A percentile compares a stretch with the other conserved stretches of the same genome.
Evolutionary conservation across 2,888 invertebrate genomes (phyloP).

Genomic region (Melinaea menophilus): DNA sequence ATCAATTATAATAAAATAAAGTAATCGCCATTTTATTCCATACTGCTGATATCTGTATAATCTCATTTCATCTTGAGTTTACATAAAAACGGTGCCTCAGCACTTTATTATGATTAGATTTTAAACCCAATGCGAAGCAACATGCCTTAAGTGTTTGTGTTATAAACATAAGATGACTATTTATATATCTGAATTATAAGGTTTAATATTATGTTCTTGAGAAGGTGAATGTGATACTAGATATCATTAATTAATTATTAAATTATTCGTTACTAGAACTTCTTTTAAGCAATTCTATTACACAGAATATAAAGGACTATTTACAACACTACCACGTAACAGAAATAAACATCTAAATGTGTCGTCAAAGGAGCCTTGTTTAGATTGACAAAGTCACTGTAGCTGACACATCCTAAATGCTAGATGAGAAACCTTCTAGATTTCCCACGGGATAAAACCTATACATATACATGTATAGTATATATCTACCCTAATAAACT

Average conservation of each 20-base stretch:
- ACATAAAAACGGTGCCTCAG: constrained; percentile 14
- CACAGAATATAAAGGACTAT: too few relatives aligned
- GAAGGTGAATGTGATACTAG: too few relatives aligned
- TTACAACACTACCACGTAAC: too few relatives aligned
- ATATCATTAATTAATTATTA: too few relatives aligned
- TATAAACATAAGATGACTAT: too few relatives aligned
- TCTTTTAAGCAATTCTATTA: too few relatives aligned
- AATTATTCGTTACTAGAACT: too few relatives aligned
- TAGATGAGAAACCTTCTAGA: constrained; percentile 3
- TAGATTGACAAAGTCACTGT: not conserved
- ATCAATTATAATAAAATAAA: constrained; percentile 1
- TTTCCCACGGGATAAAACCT: constrained; percentile 7
- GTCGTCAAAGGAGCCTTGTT: not conserved
- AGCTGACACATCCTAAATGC: not conserved
- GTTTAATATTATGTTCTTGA: too few relatives aligned
- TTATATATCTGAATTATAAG: too few relatives aligned
- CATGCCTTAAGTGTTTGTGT: too few relatives aligned
- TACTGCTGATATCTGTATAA: constrained; percentile 6
- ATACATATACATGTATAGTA: not conserved
- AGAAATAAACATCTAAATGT: constrained; percentile 10
- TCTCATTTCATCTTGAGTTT: constrained; percentile 18
- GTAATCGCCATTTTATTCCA: not conserved
- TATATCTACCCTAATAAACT: too few relatives aligned
- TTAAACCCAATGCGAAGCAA: not conserved
- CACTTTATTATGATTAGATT: constrained; percentile 22